These are phyloP conservation scores for Platysteira castanea DNA, from an alignment of 2,113 vertebrate genomes.

Conservation along the genomic window DNA sequence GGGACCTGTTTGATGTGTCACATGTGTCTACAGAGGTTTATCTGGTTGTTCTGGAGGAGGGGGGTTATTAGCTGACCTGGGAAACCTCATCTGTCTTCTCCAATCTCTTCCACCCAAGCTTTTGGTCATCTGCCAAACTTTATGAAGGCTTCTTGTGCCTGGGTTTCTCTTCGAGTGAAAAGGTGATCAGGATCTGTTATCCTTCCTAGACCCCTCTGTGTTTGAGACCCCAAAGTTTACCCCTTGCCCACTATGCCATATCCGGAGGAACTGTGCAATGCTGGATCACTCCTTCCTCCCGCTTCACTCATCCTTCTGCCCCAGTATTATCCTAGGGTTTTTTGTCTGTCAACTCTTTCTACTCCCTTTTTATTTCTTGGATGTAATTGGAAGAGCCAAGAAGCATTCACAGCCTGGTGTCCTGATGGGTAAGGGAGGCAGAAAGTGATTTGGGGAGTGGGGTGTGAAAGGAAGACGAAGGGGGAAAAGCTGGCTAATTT, in stretches of 20 bases:
- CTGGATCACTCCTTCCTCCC: background rate
- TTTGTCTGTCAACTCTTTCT: background rate
- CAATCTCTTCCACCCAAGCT: background rate
- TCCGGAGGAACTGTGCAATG: rapidly evolving
- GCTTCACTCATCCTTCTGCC: background rate
- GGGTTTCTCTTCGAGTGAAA: background rate
- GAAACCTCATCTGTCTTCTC: background rate
- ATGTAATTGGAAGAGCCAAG: background rate
- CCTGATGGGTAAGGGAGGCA: conserved; percentile 16
- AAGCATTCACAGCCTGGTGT: background rate
- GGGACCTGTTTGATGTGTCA: background rate
- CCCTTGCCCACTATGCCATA: background rate
- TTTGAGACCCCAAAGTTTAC: background rate
- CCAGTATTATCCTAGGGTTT: background rate
- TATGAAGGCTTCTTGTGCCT: background rate
- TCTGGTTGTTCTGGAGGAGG: background rate
- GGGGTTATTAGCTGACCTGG: background rate
- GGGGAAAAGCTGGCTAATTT: conserved; percentile 60
- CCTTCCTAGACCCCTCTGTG: background rate
- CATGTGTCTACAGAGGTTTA: background rate
- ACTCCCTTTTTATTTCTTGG: conserved; percentile 2
- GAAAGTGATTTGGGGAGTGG: conserved; percentile 38
- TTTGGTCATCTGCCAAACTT: background rate
- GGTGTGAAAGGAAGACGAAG: conserved; percentile 26
- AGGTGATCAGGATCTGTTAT: background rate